Conservation (phyloP, 2,113 vertebrate genomes). For the Oncorhynchus nerka region DNA sequence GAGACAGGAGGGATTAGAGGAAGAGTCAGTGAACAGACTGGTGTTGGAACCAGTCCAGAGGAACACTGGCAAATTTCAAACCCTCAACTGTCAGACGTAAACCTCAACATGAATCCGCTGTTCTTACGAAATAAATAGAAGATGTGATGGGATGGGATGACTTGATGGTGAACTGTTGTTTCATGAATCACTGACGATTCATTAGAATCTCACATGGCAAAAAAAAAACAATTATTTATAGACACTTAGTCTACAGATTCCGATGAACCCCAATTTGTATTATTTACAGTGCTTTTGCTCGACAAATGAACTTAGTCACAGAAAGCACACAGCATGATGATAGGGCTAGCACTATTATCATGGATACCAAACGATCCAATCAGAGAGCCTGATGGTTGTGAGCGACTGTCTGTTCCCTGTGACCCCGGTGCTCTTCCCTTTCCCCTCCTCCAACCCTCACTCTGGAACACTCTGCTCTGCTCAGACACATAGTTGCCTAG, state of each 20-base stretch:
- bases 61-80: background rate
- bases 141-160: too few species aligned
- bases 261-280: too few species aligned
- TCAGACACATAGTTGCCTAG: constrained; percentile 63
- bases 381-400: constrained; percentile 40
- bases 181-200: too few species aligned
- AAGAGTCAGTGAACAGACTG: constrained; percentile 1
- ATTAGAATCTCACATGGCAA: too few species aligned
- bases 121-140: background rate
- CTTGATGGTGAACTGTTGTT: too few species aligned
- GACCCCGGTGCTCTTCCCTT: constrained; percentile 58
- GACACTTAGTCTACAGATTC: too few species aligned
- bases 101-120: background rate
- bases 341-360: constrained; percentile 50
- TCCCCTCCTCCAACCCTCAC: constrained; percentile 54
- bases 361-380: constrained; percentile 46
- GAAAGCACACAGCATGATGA: constrained; percentile 32
- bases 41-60: background rate
- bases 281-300: too few species aligned
- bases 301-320: too few species aligned
- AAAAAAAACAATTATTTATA: too few species aligned
- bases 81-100: background rate
- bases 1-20: background rate
- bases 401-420: constrained; percentile 51
- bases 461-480: constrained; percentile 19